Base-by-base conservation (phyloP, 1,140 invertebrate species). In the Rhyacophila brunnea region DNA sequence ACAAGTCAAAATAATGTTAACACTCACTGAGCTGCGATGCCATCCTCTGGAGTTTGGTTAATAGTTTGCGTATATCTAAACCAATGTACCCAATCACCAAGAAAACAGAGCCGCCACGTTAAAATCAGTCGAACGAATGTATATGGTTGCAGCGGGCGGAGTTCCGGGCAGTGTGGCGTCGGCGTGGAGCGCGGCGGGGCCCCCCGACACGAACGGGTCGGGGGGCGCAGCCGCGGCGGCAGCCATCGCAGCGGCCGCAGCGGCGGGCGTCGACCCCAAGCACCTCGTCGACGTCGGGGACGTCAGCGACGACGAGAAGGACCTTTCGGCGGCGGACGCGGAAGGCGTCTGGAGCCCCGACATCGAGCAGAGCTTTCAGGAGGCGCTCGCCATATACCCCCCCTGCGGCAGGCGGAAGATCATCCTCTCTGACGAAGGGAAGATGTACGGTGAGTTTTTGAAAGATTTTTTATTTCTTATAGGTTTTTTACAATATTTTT, bases 301-400 rank as follows among this genome's bases (percentile, higher is more conserved):
- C 75, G 88, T 87, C 73, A 88, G 87, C 78, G 88, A 88, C 80
- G 86, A 79, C 70, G 77, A 79, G 58, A 79, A 79, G 89, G 91
- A 95, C 76, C 79, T 94, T 72, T 89, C 90, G 69, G 92, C 90
- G 64, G 91, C 91, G 62, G 97, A 99, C 80, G 97, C 96, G 47
- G 98, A 99, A 79, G 97, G 98, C 62, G 97, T 99, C 14, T 99
- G 98, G 98, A 96, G 93, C 78, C 93, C 96, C 48, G 97, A 99
- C 80, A 99, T 99, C 78, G 98, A 99, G 79, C 97, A 99, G 81
- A 96, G 95, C 79, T 99, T 99, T 80, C 96, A 99, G 78, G 97
- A 99, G 83, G 98, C 98, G 42, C 84, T 99, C 67, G 96, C 96
- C 68, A 99, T 99, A 74, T 99, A 99, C 83, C 98, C 98, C 50